phyloP scores from a whole-genome alignment of 2,888 invertebrate species.

The Parasteatoda lunata region DNA sequence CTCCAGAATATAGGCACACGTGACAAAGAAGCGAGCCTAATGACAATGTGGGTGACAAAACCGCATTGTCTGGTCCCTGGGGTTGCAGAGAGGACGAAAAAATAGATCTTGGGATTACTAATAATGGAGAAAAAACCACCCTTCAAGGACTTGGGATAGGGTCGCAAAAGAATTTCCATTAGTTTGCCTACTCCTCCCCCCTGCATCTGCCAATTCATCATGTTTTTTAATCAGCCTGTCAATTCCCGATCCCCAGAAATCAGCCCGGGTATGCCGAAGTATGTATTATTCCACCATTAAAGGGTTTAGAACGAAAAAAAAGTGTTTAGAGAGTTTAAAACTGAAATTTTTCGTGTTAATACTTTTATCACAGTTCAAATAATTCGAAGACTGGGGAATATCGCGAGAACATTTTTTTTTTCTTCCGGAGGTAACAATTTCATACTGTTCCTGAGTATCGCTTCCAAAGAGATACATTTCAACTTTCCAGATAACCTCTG shows the following conservation, averaged over 20 bases:
- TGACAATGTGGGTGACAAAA: constrained; percentile 26
- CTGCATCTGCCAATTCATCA: constrained; percentile 54
- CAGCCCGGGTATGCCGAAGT: too few relatives aligned
- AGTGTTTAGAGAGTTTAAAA: too few relatives aligned
- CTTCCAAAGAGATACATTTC: too few relatives aligned
- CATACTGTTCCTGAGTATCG: too few relatives aligned
- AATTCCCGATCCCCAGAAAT: constrained; percentile 6
- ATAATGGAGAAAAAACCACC: constrained; percentile 64
- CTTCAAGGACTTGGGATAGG: constrained; percentile 39
- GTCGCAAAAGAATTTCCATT: constrained; percentile 63
- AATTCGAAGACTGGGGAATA: too few relatives aligned
- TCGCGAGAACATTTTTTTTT: too few relatives aligned
- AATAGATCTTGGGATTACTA: constrained; percentile 46
- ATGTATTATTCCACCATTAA: too few relatives aligned
- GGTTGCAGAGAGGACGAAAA: constrained; percentile 40
- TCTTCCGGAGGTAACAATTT: too few relatives aligned
- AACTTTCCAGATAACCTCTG: too few relatives aligned
- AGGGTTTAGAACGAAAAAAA: too few relatives aligned
- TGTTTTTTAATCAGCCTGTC: constrained; percentile 66
- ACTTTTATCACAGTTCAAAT: too few relatives aligned
- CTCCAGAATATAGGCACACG: constrained; percentile 5
- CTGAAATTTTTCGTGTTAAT: too few relatives aligned
- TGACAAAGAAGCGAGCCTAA: constrained; percentile 19
- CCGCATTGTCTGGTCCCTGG: constrained; percentile 30
- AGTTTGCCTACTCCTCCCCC: constrained; percentile 35